These are phyloP conservation scores for Silurus aristotelis DNA, from an alignment of 2,797 vertebrate genomes.

Conservation along the genomic window DNA sequence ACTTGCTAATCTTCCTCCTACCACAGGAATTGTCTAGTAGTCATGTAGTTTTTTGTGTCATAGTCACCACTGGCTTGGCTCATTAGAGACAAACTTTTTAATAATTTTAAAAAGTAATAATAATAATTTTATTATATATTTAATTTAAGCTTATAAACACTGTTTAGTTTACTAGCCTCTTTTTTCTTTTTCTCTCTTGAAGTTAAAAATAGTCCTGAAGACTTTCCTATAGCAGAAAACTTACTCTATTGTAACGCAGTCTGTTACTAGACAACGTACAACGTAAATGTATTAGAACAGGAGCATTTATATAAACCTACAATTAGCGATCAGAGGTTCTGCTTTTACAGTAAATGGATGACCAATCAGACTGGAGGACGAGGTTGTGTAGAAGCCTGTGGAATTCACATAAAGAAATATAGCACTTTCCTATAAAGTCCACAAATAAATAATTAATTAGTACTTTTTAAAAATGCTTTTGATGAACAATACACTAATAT, in stretches of 20 bases:
- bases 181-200: background rate
- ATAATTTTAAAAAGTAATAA: too few relatives aligned
- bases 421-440: background rate
- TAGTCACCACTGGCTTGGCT: too few relatives aligned
- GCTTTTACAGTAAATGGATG: background rate
- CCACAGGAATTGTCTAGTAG: background rate
- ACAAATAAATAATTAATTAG: background rate
- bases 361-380: background rate
- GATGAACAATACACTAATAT: background rate
- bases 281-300: too few relatives aligned
- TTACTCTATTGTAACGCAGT: background rate
- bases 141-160: too few relatives aligned
- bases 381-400: background rate
- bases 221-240: background rate
- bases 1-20: background rate
- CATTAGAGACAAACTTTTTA: too few relatives aligned
- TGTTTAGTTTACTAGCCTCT: background rate
- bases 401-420: background rate
- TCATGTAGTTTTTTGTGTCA: background rate
- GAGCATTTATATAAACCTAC: background rate
- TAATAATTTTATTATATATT: too few relatives aligned
- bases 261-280: background rate
- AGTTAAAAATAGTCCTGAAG: background rate
- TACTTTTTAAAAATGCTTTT: background rate
- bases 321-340: background rate